phyloP scores from a whole-genome alignment of 1,140 invertebrate species.

The Cylas formicarius region DNA sequence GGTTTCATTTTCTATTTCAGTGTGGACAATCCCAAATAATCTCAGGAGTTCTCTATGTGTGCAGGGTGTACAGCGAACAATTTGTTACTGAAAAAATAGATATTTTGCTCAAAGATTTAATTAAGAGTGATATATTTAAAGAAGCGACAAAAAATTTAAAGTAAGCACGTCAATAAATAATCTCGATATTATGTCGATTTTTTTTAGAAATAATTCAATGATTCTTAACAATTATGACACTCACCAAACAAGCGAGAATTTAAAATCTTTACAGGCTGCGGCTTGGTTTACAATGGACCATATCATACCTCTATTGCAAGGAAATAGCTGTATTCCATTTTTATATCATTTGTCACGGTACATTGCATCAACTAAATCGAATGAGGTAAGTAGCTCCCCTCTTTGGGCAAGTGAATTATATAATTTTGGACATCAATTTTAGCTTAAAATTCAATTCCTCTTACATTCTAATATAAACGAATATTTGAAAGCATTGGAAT shows the following conservation, averaged over 20 bases:
- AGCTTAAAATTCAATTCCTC: constrained; percentile 39
- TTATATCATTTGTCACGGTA: constrained; percentile 43
- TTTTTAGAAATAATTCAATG: constrained; percentile 44
- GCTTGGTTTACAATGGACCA: constrained; percentile 44
- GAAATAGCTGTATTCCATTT: constrained; percentile 46
- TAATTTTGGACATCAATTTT: constrained; percentile 19
- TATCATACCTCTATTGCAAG: constrained; percentile 46
- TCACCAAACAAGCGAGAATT: constrained; percentile 41
- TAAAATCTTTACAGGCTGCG: constrained; percentile 40
- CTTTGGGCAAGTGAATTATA: not conserved
- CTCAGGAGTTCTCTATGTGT: constrained; percentile 31
- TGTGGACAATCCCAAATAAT: constrained; percentile 39
- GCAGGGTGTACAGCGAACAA: constrained; percentile 12
- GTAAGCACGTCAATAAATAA: constrained; percentile 23
- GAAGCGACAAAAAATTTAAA: constrained; percentile 28
- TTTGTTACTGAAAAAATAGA: constrained; percentile 13
- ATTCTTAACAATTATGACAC: constrained; percentile 42
- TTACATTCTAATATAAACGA: constrained; percentile 28
- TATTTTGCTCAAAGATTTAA: constrained; percentile 14
- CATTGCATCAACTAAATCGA: too few relatives aligned
- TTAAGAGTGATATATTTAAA: constrained; percentile 30
- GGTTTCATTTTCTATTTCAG: constrained; percentile 30
- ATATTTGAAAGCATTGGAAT: constrained; percentile 27
- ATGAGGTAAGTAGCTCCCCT: too few relatives aligned
- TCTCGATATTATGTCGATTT: not conserved